phyloP scores from a whole-genome alignment of 2,888 invertebrate species.

The Metalampra italica region DNA sequence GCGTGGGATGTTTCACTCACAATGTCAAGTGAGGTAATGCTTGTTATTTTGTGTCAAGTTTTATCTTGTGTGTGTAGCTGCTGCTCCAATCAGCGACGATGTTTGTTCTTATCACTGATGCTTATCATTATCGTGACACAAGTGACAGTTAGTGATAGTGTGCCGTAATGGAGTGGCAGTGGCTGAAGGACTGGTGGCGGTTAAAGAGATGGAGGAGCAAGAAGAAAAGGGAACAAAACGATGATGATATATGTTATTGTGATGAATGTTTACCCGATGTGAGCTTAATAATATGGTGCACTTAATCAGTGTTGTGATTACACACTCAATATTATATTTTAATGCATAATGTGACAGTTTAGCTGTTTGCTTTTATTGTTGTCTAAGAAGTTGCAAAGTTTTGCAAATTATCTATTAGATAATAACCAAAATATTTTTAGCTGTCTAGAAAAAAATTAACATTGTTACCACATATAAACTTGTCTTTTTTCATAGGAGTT shows the following conservation, averaged over 20 bases:
- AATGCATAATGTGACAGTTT: too few relatives aligned
- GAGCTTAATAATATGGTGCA: slow-evolving; percentile 27
- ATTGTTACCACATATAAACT: too few relatives aligned
- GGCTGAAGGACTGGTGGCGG: slow-evolving; percentile 90
- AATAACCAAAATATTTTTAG: too few relatives aligned
- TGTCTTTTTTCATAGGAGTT: too few relatives aligned
- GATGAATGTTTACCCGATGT: slow-evolving; percentile 84
- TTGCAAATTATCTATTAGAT: too few relatives aligned
- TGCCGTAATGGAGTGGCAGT: slow-evolving; percentile 85
- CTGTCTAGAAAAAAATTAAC: too few relatives aligned
- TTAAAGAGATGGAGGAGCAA: slow-evolving; percentile 83
- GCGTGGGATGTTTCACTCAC: slow-evolving; percentile 40
- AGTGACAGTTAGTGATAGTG: slow-evolving; percentile 36
- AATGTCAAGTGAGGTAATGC: slow-evolving; percentile 72
- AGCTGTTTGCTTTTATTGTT: too few relatives aligned
- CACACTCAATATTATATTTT: neutral
- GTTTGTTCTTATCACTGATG: slow-evolving; percentile 36
- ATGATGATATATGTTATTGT: slow-evolving; percentile 86
- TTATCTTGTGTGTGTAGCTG: slow-evolving; percentile 57
- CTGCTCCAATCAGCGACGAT: slow-evolving; percentile 57
- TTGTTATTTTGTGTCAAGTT: slow-evolving; percentile 68
- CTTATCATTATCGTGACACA: slow-evolving; percentile 40
- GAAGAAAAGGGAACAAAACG: slow-evolving; percentile 69
- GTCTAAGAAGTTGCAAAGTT: too few relatives aligned
- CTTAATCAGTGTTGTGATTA: neutral